phyloP scores from a whole-genome alignment of 2,797 vertebrate genomes.

The Balearica regulorum region DNA sequence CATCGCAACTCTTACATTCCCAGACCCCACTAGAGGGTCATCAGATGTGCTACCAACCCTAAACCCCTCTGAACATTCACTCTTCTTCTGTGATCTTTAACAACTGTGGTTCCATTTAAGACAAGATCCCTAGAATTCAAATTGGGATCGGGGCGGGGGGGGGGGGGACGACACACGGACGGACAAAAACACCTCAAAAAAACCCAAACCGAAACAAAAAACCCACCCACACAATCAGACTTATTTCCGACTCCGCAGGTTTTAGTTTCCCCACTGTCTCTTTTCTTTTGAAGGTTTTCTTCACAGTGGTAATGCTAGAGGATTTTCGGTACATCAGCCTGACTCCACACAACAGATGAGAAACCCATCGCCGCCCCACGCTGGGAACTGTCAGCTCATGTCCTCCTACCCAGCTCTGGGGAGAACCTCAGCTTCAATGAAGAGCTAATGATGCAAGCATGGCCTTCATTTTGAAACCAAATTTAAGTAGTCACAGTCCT shows the following conservation, averaged over 20 bases:
- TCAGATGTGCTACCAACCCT: background rate
- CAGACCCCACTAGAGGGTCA: background rate
- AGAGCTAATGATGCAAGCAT: background rate
- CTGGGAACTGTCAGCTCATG: background rate
- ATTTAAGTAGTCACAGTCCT: background rate
- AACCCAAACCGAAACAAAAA: background rate
- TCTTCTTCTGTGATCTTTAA: background rate
- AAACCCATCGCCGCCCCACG: background rate
- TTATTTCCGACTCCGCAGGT: background rate
- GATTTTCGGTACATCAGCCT: background rate
- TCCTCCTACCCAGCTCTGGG: background rate
- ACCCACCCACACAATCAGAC: background rate
- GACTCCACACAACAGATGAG: background rate
- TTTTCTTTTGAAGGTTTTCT: background rate
- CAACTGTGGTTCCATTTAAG: background rate
- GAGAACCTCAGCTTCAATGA: background rate
- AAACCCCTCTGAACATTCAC: background rate
- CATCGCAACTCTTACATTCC: background rate
- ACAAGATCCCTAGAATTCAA: background rate
- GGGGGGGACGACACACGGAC: background rate
- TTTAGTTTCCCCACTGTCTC: background rate
- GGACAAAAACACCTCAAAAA: background rate
- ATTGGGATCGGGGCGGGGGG: accelerated
- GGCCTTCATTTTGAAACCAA: background rate
- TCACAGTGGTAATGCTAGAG: background rate